phyloP scores from a whole-genome alignment of 2,888 invertebrate species.

The Gymnoscelis rufifasciata region DNA sequence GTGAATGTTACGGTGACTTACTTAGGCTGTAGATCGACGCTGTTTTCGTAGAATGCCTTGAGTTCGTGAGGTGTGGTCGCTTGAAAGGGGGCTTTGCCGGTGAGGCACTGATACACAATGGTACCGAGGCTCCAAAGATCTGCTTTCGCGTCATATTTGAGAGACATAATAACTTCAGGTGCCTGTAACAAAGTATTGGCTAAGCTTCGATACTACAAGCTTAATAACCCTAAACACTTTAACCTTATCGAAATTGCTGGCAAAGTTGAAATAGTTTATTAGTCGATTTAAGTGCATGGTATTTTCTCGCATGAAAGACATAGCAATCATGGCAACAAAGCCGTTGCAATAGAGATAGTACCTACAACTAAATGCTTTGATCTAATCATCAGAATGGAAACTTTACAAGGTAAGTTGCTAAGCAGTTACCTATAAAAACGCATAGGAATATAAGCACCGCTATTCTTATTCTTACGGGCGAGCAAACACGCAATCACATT shows the following conservation, averaged over 20 bases:
- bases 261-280: too few relatives aligned
- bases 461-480: constrained; percentile 6
- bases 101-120: constrained; percentile 98
- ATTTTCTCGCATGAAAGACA: too few relatives aligned
- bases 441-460: constrained; percentile 8
- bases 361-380: not conserved
- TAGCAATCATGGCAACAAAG: too few relatives aligned
- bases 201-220: too few relatives aligned
- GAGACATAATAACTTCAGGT: constrained; percentile 99
- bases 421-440: constrained; percentile 6
- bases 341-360: too few relatives aligned
- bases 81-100: constrained; percentile 98
- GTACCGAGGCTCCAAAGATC: constrained; percentile 99
- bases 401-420: not conserved
- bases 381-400: not conserved
- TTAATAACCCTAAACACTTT: too few relatives aligned
- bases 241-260: too few relatives aligned
- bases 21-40: constrained; percentile 93
- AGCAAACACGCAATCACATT: constrained; percentile 16
- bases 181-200: constrained; percentile 78
- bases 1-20: constrained; percentile 63
- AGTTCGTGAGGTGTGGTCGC: constrained; percentile 98
- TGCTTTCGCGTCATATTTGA: constrained; percentile 99
- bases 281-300: too few relatives aligned
- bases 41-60: constrained; percentile 97